Evolutionary conservation across 2,113 vertebrate genomes (phyloP), one percentile per base, ranked within the genome.

Genomic region (Pampusana beccarii): DNA sequence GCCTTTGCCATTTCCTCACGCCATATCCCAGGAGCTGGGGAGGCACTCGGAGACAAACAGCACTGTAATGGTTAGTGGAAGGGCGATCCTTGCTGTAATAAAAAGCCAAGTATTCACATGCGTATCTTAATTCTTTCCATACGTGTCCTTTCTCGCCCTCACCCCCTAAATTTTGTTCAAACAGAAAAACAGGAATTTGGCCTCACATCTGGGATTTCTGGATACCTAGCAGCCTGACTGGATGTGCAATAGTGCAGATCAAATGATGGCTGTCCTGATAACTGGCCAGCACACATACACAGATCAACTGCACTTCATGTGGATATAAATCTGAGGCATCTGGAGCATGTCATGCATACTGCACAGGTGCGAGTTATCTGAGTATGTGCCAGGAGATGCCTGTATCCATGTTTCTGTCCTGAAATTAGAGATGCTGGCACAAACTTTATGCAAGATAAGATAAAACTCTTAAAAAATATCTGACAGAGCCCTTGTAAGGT

Each of bases 21-120:
- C 23, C 2, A 0, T 1, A 3, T 46, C 24, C 54, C 0, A 0
- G 62, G 54, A 57, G 34, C n/a, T 77, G 60, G 33, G 28, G 24
- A 80, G 44, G 34, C 9, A 6, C 33, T 58, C 1, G 0, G 62
- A 0, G 1, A 28, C 67, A 72, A 51, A 60, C 3, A 70, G 31
- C 42, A 26, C 65, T 62, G 21, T 5, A 46, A 31, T 7, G 20
- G 50, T 33, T 78, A 46, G 25, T 17, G 60, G 50, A 87, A 81
- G 46, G 78, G 25, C 69, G 56, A 74, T 23, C 26, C 18, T 6
- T 36, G 62, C 50, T 62, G 28, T 62, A 28, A 54, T 13, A 46
- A 83, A 83, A 82, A 86, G 44, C 34, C 53, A 67, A 11, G 18
- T 44, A 42, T 75, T 90, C 29, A 33, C 38, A 74, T 34, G 69